These are phyloP conservation scores for Micropoecilia bifurca DNA, from an alignment of 2,797 vertebrate genomes.

Conservation along the genomic window DNA sequence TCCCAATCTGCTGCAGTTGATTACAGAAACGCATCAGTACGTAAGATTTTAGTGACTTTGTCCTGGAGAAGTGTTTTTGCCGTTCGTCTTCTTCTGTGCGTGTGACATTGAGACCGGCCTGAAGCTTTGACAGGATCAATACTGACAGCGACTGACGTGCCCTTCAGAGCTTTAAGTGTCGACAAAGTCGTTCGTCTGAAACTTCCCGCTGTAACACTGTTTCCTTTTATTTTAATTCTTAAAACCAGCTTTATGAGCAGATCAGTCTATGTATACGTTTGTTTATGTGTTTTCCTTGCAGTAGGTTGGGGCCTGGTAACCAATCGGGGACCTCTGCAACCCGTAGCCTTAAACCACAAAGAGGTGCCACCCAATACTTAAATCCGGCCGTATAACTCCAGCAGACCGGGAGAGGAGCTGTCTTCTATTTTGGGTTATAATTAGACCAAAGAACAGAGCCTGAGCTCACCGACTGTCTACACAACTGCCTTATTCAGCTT, in stretches of 20 bases:
- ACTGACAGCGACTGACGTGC: not conserved
- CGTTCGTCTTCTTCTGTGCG: not conserved
- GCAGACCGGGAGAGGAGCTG: constrained; percentile 52
- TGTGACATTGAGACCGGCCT: not conserved
- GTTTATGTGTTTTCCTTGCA: constrained; percentile 27
- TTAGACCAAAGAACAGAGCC: constrained; percentile 70
- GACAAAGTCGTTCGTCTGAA: not conserved
- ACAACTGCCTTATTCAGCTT: constrained; percentile 50
- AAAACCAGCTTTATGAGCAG: not conserved
- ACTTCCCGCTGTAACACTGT: not conserved
- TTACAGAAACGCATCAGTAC: constrained; percentile 1
- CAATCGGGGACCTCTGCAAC: constrained; percentile 41
- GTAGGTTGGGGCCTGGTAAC: constrained; percentile 46
- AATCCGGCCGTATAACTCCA: constrained; percentile 52
- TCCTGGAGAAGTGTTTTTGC: not conserved
- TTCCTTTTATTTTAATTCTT: constrained; percentile 2
- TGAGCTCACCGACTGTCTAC: constrained; percentile 57
- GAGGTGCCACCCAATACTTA: constrained; percentile 74
- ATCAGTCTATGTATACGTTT: constrained; percentile 19
- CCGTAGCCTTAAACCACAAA: constrained; percentile 61
- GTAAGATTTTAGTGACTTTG: not conserved
- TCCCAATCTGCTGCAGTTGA: constrained; percentile 14
- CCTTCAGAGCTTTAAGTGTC: not conserved
- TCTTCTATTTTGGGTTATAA: constrained; percentile 67
- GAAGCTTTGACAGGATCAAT: constrained; percentile 4